Conservation (phyloP, 2,113 vertebrate genomes). For the Peucedramus taeniatus region DNA sequence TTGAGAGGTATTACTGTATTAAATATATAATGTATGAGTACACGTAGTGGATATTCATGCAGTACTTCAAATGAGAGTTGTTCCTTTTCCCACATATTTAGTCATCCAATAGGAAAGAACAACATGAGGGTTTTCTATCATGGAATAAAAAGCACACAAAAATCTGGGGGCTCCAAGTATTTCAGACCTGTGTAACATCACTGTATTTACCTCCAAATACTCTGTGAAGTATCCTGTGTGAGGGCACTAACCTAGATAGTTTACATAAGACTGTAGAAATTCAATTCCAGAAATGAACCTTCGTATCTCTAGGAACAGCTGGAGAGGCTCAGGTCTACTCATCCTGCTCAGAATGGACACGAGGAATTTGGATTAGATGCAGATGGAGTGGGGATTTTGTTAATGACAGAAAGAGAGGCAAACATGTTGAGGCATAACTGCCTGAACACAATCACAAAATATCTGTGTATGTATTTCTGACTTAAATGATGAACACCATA, state of each 20-base stretch:
- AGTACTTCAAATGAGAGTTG: background rate
- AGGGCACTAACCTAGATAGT: background rate
- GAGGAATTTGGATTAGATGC: constrained; percentile 59
- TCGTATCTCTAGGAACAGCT: constrained; percentile 8
- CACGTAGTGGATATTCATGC: background rate
- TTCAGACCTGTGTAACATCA: background rate
- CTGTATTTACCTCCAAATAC: background rate
- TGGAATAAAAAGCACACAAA: constrained; percentile 4
- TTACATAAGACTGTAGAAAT: background rate
- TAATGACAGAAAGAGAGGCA: constrained; percentile 43
- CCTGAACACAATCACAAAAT: constrained; percentile 17
- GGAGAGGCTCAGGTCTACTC: constrained; percentile 45
- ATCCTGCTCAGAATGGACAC: constrained; percentile 14
- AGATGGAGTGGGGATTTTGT: constrained; percentile 53
- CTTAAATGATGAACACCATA: constrained; percentile 15
- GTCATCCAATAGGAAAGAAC: background rate
- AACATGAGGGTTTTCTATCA: background rate
- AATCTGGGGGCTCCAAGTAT: background rate
- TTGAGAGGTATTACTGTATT: background rate
- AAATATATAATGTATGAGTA: background rate
- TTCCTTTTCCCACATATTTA: background rate
- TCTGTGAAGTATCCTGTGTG: background rate
- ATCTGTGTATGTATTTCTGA: constrained; percentile 13
- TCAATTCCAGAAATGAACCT: constrained; percentile 30
- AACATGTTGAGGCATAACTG: constrained; percentile 22